Evolutionary conservation across 2,797 vertebrate genomes (phyloP).

Genomic region (Xyrichtys novacula): DNA sequence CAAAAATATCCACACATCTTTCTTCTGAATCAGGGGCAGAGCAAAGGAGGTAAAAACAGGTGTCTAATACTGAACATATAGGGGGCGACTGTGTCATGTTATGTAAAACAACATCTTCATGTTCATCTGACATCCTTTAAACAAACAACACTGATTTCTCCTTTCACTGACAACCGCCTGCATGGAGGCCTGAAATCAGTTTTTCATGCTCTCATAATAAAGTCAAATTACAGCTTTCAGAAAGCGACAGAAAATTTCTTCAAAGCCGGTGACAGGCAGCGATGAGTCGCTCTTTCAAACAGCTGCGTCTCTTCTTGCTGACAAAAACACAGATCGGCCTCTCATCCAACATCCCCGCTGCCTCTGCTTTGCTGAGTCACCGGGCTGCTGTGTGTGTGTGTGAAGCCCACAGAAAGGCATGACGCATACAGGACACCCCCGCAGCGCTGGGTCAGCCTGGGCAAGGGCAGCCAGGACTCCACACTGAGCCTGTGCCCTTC

Average conservation of each 20-base stretch:
- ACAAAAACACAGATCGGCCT: slow-evolving; percentile 37
- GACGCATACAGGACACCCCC: slow-evolving; percentile 58
- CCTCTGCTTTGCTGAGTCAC: slow-evolving; percentile 71
- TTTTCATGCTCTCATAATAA: slow-evolving; percentile 17
- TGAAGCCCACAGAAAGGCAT: slow-evolving; percentile 53
- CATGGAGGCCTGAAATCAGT: slow-evolving; percentile 22
- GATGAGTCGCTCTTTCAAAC: slow-evolving; percentile 58
- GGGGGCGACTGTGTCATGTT: not conserved
- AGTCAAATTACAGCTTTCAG: slow-evolving; percentile 22
- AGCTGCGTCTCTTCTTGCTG: slow-evolving; percentile 47
- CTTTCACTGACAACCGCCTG: not conserved
- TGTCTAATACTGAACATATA: not conserved
- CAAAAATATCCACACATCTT: no score
- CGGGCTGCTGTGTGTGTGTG: slow-evolving; percentile 37
- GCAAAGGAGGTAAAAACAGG: no score
- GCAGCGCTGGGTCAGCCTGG: slow-evolving; percentile 32
- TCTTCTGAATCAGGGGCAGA: no score
- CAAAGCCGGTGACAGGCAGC: slow-evolving; percentile 43
- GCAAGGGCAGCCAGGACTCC: slow-evolving; percentile 39
- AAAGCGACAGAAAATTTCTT: slow-evolving; percentile 38
- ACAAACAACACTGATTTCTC: slow-evolving; percentile 5
- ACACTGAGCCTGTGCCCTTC: slow-evolving; percentile 46
- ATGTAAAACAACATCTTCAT: not conserved
- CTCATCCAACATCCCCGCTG: slow-evolving; percentile 50
- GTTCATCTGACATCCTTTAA: slow-evolving; percentile 10